Conservation (phyloP, 2,888 invertebrate genomes). For the Spicauda simplicius region DNA sequence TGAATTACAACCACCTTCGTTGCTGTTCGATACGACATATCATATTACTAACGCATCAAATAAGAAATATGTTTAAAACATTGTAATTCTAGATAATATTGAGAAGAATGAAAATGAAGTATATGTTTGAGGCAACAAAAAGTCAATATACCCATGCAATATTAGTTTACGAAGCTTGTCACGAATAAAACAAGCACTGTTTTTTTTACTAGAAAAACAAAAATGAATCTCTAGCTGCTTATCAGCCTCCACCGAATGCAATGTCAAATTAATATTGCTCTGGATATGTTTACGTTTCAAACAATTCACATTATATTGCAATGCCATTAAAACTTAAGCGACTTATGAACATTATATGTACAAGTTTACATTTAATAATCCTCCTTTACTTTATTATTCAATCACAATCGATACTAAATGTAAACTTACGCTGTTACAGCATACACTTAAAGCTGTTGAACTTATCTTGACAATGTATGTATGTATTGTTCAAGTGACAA, state of each 20-base stretch:
- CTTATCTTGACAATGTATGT: constrained; percentile 52
- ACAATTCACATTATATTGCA: constrained; percentile 65
- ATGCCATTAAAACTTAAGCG: constrained; percentile 69
- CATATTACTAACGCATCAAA: too few relatives aligned
- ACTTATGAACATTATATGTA: constrained; percentile 56
- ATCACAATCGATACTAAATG: constrained; percentile 53
- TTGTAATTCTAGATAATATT: constrained; percentile 21
- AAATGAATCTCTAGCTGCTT: constrained; percentile 42
- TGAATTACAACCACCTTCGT: constrained; percentile 4
- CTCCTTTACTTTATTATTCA: neutral
- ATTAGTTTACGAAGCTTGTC: constrained; percentile 70
- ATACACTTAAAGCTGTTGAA: constrained; percentile 77
- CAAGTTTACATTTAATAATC: constrained; percentile 59
- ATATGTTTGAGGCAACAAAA: constrained; percentile 31
- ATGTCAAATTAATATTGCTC: constrained; percentile 76
- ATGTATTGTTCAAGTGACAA: constrained; percentile 47
- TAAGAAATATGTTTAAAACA: neutral
- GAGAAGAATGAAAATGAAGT: constrained; percentile 36
- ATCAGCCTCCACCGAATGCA: constrained; percentile 69
- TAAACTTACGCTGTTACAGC: constrained; percentile 72
- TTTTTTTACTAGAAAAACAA: constrained; percentile 30
- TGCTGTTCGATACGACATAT: too few relatives aligned
- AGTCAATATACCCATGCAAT: constrained; percentile 76
- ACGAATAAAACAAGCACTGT: constrained; percentile 54
- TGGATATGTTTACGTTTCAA: constrained; percentile 64